Percentiles rank a stretch among this genome's conserved stretches.
These are phyloP conservation scores for Eclectus roratus DNA, from an alignment of 2,113 vertebrate genomes.

Conservation along the genomic window DNA sequence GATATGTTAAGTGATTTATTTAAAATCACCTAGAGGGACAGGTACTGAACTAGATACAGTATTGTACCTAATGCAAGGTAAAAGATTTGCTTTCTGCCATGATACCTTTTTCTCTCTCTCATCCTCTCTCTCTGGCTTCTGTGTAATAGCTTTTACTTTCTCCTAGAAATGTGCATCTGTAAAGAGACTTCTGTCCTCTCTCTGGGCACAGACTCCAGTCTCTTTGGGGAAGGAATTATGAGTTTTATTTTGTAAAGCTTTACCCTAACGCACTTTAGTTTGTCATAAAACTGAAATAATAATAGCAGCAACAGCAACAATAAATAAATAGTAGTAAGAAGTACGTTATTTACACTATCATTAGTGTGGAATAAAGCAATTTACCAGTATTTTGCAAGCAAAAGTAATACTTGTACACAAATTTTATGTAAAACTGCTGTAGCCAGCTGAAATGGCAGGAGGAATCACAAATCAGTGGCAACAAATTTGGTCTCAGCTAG, in stretches of 20 bases:
- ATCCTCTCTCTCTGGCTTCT: not conserved
- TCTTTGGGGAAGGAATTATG: not conserved
- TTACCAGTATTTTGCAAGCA: not conserved
- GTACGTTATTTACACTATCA: not conserved
- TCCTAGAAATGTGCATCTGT: not conserved
- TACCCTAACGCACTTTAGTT: not conserved
- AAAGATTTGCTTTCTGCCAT: not conserved
- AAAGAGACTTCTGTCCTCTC: not conserved
- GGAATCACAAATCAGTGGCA: not conserved
- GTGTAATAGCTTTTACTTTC: not conserved
- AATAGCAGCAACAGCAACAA: not conserved
- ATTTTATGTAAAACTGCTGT: not conserved
- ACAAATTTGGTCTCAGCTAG: not conserved
- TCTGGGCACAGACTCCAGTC: not conserved
- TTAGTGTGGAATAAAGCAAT: not conserved
- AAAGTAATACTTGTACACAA: not conserved
- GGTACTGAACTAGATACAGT: not conserved
- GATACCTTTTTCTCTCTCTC: not conserved
- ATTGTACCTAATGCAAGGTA: not conserved
- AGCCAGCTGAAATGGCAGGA: not conserved
- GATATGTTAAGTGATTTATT: not conserved
- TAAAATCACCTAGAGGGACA: not conserved
- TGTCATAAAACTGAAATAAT: not conserved
- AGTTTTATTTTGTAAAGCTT: not conserved
- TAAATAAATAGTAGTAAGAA: not conserved